Evolutionary conservation across 2,797 vertebrate species (phyloP).

Genomic region (Huso huso): DNA sequence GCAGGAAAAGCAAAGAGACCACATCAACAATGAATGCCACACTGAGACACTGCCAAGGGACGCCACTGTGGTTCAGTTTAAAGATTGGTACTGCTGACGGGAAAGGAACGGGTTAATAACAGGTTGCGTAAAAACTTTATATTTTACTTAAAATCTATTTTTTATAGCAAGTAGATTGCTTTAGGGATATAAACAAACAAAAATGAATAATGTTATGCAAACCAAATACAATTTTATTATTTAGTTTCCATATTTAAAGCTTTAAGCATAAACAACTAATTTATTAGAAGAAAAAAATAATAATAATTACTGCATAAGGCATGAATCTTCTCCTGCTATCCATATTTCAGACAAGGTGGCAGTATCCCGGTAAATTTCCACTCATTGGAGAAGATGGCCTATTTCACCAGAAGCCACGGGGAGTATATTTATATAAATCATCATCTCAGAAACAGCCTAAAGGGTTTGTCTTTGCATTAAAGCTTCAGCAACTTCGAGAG

Average conservation of each 20-base stretch:
- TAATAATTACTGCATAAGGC: not conserved
- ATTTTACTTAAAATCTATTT: too few species aligned
- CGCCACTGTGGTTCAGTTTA: too few species aligned
- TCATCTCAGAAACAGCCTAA: conserved; percentile 6
- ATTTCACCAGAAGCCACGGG: conserved; percentile 8
- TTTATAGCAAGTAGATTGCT: too few species aligned
- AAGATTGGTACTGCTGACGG: too few species aligned
- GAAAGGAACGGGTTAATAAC: too few species aligned
- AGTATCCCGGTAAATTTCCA: conserved; percentile 5
- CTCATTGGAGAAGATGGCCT: conserved; percentile 7
- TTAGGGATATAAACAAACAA: too few species aligned
- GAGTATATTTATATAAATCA: conserved; percentile 15
- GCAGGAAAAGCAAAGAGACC: too few species aligned
- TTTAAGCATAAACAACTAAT: conserved; percentile 6
- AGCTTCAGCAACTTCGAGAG: conserved; percentile 12
- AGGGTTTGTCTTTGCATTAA: conserved; percentile 12
- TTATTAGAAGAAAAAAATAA: not conserved
- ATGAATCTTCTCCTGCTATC: conserved; percentile 2
- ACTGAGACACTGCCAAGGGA: too few species aligned
- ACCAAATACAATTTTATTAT: not conserved
- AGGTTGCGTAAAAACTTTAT: too few species aligned
- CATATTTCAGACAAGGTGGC: conserved; percentile 1
- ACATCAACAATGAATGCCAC: too few species aligned
- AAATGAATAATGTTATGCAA: too few species aligned
- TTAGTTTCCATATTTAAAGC: not conserved